A percentile compares a stretch with the other conserved stretches of the same genome.
Conservation (phyloP, 1,140 invertebrate species). For the Leucophenga varia region DNA sequence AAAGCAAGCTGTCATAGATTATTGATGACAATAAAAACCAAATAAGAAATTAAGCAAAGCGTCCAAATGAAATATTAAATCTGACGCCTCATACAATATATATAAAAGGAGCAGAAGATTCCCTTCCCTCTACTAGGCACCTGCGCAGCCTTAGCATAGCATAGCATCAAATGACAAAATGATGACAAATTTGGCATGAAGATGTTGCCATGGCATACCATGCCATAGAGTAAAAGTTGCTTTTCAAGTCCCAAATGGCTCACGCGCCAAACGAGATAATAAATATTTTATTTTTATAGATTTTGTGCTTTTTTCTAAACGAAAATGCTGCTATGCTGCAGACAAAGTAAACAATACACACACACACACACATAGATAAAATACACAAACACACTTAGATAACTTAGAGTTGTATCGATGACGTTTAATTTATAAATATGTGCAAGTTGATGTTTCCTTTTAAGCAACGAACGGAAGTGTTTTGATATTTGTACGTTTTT, state of each 20-base stretch:
- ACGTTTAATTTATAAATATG: conserved; percentile 47
- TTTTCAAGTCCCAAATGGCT: conserved; percentile 18
- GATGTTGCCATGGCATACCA: too few species aligned
- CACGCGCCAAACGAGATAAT: conserved; percentile 38
- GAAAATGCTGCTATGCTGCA: conserved; percentile 16
- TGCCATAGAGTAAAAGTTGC: too few species aligned
- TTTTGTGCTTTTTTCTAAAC: too few species aligned
- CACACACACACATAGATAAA: conserved; percentile 16
- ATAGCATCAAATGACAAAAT: conserved; percentile 17
- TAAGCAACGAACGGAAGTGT: conserved; percentile 46
- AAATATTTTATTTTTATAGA: conserved; percentile 40
- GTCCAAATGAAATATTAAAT: too few species aligned
- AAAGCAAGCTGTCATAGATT: too few species aligned
- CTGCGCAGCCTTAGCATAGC: too few species aligned
- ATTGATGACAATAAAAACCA: too few species aligned
- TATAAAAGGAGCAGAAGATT: too few species aligned
- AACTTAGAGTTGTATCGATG: conserved; percentile 48
- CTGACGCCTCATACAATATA: too few species aligned
- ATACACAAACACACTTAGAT: not conserved
- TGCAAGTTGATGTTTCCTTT: conserved; percentile 39
- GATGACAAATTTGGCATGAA: conserved; percentile 34
- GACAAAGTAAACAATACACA: conserved; percentile 12
- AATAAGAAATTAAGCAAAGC: too few species aligned
- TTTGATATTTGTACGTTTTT: conserved; percentile 31
- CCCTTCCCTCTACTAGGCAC: too few species aligned